These are phyloP conservation scores for Nomada flava DNA, from an alignment of 2,888 invertebrate genomes.

Conservation along the genomic window DNA sequence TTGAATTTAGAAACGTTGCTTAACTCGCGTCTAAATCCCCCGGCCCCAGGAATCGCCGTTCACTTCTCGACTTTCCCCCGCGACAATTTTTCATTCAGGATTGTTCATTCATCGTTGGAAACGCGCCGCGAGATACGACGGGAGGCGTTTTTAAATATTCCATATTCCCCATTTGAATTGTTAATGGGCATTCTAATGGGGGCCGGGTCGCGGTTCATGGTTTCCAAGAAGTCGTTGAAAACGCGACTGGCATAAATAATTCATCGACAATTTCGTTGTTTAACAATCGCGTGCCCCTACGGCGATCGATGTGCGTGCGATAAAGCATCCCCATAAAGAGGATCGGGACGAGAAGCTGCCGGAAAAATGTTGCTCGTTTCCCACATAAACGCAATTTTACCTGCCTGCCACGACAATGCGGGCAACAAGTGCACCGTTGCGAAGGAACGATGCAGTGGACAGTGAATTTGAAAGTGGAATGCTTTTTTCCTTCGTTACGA, in stretches of 20 bases:
- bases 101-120: not conserved
- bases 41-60: not conserved
- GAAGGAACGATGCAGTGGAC: not conserved
- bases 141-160: slow-evolving; percentile 9
- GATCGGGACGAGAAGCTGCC: not conserved
- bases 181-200: slow-evolving; percentile 35
- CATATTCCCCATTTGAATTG: slow-evolving; percentile 40
- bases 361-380: not conserved
- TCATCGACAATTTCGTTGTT: slow-evolving; percentile 29
- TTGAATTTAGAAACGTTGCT: too few species aligned
- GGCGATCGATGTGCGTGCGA: slow-evolving; percentile 8
- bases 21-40: not conserved
- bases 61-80: not conserved
- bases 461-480: not conserved
- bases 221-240: slow-evolving; percentile 46
- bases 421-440: not conserved
- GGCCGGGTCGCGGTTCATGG: not conserved
- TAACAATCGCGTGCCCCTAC: slow-evolving; percentile 19
- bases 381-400: slow-evolving; percentile 1
- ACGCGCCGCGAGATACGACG: not conserved
- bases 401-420: slow-evolving; percentile 18
- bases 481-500: too few species aligned
- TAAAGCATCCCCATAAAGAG: slow-evolving; percentile 12
- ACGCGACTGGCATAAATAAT: slow-evolving; percentile 42
- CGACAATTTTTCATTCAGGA: not conserved